phyloP scores from a whole-genome alignment of 2,797 vertebrate species.

The Pelochelys cantorii region DNA sequence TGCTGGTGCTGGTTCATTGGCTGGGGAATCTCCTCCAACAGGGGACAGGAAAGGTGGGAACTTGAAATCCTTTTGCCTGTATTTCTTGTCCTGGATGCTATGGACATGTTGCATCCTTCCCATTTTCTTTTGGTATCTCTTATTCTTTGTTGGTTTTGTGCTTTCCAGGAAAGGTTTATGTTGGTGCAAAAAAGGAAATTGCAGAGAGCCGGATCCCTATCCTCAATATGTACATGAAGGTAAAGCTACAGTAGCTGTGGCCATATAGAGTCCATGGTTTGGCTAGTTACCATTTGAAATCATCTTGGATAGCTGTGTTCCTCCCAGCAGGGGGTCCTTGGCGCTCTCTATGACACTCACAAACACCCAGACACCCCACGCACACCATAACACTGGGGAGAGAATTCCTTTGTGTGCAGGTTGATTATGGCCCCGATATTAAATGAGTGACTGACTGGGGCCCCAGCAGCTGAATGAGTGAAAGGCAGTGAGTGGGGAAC shows the following conservation, averaged over 20 bases:
- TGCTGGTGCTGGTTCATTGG: no score
- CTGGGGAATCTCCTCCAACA: not conserved
- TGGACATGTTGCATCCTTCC: not conserved
- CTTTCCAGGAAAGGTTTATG: slow-evolving; percentile 90
- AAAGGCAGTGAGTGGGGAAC: not conserved
- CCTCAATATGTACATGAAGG: slow-evolving; percentile 95
- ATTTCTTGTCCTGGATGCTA: accelerated
- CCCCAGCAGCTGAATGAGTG: not conserved
- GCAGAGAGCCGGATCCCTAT: slow-evolving; percentile 92
- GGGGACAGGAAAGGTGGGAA: not conserved
- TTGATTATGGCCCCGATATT: slow-evolving; percentile 3
- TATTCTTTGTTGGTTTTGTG: slow-evolving; percentile 5
- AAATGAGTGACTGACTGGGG: slow-evolving; percentile 1
- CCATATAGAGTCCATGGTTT: not conserved
- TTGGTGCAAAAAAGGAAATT: slow-evolving; percentile 94
- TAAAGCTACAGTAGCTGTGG: slow-evolving; percentile 57
- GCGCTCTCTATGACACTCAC: not conserved
- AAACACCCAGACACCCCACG: not conserved
- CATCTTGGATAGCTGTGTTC: not conserved
- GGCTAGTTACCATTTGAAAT: not conserved
- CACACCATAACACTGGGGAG: not conserved
- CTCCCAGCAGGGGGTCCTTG: not conserved
- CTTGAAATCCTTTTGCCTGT: slow-evolving; percentile 2
- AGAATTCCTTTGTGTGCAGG: not conserved
- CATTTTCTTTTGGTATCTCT: not conserved